A percentile compares a stretch with the other conserved stretches of the same genome.
These are phyloP conservation scores for Heliconius charithonia DNA, from an alignment of 2,888 invertebrate species.

Conservation along the genomic window DNA sequence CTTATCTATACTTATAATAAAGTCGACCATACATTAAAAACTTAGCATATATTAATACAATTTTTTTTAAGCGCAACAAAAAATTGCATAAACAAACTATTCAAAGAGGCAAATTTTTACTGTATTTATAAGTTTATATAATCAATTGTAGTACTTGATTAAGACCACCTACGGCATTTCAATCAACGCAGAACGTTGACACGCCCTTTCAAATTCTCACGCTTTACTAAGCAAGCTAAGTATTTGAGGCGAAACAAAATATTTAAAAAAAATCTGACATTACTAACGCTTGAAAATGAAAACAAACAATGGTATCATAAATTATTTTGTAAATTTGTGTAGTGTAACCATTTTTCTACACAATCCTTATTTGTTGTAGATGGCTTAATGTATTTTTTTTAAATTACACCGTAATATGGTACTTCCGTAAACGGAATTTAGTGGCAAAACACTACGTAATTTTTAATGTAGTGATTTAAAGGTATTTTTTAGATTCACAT, in stretches of 20 bases:
- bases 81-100: too few species aligned
- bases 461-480: too few species aligned
- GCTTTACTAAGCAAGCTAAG: constrained; percentile 57
- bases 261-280: constrained; percentile 58
- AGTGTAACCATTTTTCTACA: constrained; percentile 31
- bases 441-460: too few species aligned
- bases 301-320: constrained; percentile 69
- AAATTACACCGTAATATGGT: too few species aligned
- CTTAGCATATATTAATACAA: too few species aligned
- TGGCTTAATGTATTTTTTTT: not conserved
- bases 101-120: not conserved
- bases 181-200: constrained; percentile 61
- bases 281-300: constrained; percentile 67
- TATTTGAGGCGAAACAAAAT: constrained; percentile 56
- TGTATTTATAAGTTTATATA: not conserved
- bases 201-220: constrained; percentile 73
- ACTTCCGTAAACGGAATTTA: too few species aligned
- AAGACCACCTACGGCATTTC: constrained; percentile 56
- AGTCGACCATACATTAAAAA: too few species aligned
- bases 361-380: not conserved
- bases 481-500: too few species aligned
- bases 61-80: too few species aligned
- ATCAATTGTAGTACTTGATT: not conserved
- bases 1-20: too few species aligned
- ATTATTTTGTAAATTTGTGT: constrained; percentile 56